Conservation (phyloP, 2,797 vertebrate genomes). For the Paratrypauchen microcephalus region DNA sequence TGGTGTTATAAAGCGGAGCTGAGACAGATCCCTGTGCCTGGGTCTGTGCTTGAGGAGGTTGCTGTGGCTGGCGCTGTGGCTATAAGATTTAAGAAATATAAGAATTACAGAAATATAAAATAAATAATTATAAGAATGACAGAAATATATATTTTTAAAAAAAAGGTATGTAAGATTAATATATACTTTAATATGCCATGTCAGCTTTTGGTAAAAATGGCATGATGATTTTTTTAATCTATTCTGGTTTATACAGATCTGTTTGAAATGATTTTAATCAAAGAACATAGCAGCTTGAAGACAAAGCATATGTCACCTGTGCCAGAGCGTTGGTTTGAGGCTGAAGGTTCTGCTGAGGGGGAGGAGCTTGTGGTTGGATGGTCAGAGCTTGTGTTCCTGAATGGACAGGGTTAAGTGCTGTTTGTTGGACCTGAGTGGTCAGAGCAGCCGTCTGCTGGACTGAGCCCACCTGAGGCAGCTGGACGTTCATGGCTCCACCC, state of each 20-base stretch:
- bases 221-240: too few relatives aligned
- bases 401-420: slow-evolving; percentile 76
- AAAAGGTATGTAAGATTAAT: too few relatives aligned
- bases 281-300: neutral
- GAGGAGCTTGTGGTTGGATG: slow-evolving; percentile 69
- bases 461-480: slow-evolving; percentile 84
- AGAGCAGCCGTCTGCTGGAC: slow-evolving; percentile 80
- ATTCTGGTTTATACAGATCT: neutral
- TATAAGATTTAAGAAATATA: slow-evolving; percentile 12
- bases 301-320: slow-evolving; percentile 65
- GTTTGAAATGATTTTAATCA: neutral
- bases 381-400: slow-evolving; percentile 82
- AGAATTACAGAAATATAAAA: too few relatives aligned
- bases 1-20: slow-evolving; percentile 90
- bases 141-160: too few relatives aligned
- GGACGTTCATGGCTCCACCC: slow-evolving; percentile 84
- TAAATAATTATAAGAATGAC: too few relatives aligned
- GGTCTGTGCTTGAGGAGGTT: slow-evolving; percentile 71
- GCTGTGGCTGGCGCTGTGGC: slow-evolving; percentile 67
- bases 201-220: too few relatives aligned
- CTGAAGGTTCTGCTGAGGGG: slow-evolving; percentile 65
- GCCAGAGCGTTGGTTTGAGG: slow-evolving; percentile 62
- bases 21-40: slow-evolving; percentile 70
- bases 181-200: too few relatives aligned
- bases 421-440: slow-evolving; percentile 86